Conservation (phyloP, 2,113 vertebrate species). For the Tringa solitaria region DNA sequence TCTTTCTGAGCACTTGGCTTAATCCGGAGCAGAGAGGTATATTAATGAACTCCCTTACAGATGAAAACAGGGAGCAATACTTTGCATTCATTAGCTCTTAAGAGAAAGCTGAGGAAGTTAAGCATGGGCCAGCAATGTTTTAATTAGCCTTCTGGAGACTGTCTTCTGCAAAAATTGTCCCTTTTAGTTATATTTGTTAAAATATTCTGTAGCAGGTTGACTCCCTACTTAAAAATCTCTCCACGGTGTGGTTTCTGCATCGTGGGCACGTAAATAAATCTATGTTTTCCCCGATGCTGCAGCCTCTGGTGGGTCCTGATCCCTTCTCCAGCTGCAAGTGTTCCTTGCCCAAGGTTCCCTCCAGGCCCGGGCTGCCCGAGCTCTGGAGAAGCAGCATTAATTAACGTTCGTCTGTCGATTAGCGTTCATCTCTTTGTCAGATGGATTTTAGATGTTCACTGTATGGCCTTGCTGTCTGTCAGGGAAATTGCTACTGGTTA, state of each 20-base stretch:
- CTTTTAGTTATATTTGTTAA: slow-evolving; percentile 66
- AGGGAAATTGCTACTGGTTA: not conserved
- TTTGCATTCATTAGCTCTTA: slow-evolving; percentile 58
- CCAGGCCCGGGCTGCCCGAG: not conserved
- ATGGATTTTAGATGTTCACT: rapidly evolving
- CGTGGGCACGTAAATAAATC: not conserved
- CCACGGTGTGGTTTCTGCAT: not conserved
- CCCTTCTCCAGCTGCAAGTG: not conserved
- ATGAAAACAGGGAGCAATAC: slow-evolving; percentile 1
- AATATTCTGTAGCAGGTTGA: not conserved
- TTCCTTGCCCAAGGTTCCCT: not conserved
- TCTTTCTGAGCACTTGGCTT: slow-evolving; percentile 48
- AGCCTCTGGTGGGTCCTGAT: not conserved
- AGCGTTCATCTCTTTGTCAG: rapidly evolving
- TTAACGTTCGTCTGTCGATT: rapidly evolving
- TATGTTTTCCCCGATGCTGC: rapidly evolving
- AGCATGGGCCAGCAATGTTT: slow-evolving; percentile 66
- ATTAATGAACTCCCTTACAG: slow-evolving; percentile 9
- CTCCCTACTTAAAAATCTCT: not conserved
- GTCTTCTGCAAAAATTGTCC: slow-evolving; percentile 58
- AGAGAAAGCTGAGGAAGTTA: slow-evolving; percentile 48
- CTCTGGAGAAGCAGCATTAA: not conserved
- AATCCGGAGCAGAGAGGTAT: not conserved
- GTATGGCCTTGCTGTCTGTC: not conserved
- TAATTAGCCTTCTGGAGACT: slow-evolving; percentile 71